A percentile compares a stretch with the other conserved stretches of the same genome.
phyloP scores from a whole-genome alignment of 2,797 vertebrate genomes.

The Huso huso region DNA sequence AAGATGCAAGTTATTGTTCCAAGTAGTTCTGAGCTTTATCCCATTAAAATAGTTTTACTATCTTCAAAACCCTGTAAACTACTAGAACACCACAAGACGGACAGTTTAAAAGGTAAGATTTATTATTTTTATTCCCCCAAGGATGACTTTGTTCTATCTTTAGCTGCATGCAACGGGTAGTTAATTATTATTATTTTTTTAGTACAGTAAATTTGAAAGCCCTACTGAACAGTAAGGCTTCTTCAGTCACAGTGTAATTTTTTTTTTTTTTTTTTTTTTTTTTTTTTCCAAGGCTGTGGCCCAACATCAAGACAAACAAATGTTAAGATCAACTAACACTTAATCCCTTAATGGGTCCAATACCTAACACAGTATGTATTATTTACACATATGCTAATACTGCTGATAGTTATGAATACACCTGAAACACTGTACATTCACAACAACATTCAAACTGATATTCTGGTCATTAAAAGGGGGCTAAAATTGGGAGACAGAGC shows the following conservation, averaged over 20 bases:
- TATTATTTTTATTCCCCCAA: conserved; percentile 65
- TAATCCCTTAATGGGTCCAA: conserved; percentile 61
- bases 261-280: too few species aligned
- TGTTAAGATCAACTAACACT: conserved; percentile 58
- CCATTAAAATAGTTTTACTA: too few species aligned
- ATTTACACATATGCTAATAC: conserved; percentile 81
- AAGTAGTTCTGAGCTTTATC: too few species aligned
- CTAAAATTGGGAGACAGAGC: too few species aligned
- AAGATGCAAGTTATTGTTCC: too few species aligned
- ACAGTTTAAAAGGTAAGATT: conserved; percentile 49
- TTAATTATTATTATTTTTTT: conserved; percentile 36
- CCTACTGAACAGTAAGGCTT: conserved; percentile 70
- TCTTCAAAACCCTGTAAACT: too few species aligned
- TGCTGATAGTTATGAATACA: conserved; percentile 63
- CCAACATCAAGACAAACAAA: conserved; percentile 51
- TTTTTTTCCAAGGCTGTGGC: conserved; percentile 61
- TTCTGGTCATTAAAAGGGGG: too few species aligned
- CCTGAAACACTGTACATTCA: conserved; percentile 67
- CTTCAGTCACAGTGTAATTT: conserved; percentile 86
- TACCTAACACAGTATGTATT: conserved; percentile 62
- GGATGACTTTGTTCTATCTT: conserved; percentile 75
- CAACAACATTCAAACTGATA: conserved; percentile 49
- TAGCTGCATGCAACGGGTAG: conserved; percentile 89
- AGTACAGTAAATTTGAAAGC: conserved; percentile 64
- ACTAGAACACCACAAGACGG: too few species aligned